Evolutionary conservation across 2,888 invertebrate species (phyloP), one percentile per base, ranked within the genome.

Genomic region (Loripinus fragilis): DNA sequence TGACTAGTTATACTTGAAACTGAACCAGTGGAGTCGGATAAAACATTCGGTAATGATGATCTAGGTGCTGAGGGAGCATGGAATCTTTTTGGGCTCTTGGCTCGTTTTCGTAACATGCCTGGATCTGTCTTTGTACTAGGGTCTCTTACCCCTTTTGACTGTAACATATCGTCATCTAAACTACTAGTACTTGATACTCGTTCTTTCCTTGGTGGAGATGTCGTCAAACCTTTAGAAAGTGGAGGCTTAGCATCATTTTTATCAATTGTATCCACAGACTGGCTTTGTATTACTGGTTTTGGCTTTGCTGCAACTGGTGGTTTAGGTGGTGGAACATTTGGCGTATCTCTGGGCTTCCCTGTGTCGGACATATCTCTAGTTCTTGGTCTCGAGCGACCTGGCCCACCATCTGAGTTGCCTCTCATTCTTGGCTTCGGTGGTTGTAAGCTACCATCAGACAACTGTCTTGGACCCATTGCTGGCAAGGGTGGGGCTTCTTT

Each of bases 71-170:
- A 78, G 1, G 91, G 90, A 2, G 91, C 89, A 1, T 86, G 81
- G 30, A 78, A 78, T 41, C 90, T 83, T 71, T 91, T 91, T 5
- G 91, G 91, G 73, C 90, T 90, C 75, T 91, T 91, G 10, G 90
- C 86, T 66, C 90, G 74, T 35, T 89, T 82, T 45, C 88, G 74
- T 8, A 89, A 85, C 8, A 88, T 81, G 35, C 73, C 80, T 30
- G 85, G 80, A 23, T 86, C 86, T 17, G 45, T 28, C 28, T 74
- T 77, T 33, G 74, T 80, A 30, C 65, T 64, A 0, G 78, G 30
- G 17, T 73, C 73, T 23, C 67, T 76, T n/a, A 74, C 70, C 10
- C 52, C 65, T 45, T 50, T 72, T 35, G 48, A n/a, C 15, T 25
- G 7, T 67, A 28, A 7, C 7, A 33, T 33, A 23, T 73, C 45